Evolutionary conservation across 2,113 vertebrate genomes (phyloP).

Genomic region (Chionodraco myersi): DNA sequence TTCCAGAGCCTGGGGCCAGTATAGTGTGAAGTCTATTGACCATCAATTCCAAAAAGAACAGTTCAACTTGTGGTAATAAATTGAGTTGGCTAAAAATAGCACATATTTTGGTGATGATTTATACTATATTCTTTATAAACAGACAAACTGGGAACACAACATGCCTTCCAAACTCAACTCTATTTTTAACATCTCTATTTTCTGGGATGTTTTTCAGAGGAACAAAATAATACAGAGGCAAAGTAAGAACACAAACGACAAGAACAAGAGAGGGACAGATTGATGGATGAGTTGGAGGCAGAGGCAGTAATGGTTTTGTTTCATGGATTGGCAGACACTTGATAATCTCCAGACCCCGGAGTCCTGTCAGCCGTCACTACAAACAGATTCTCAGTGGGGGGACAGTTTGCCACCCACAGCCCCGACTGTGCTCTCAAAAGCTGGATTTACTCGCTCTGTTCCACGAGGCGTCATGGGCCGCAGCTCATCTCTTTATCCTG

Average conservation of each 20-base stretch:
- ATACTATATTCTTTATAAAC: too few relatives aligned
- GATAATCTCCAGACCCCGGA: slow-evolving; percentile 53
- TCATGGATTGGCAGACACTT: slow-evolving; percentile 54
- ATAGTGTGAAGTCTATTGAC: too few relatives aligned
- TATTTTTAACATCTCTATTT: background rate
- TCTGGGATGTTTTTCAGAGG: background rate
- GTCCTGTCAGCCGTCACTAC: slow-evolving; percentile 32
- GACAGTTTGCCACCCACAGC: slow-evolving; percentile 31
- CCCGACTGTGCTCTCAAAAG: slow-evolving; percentile 14
- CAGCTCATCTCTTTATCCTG: slow-evolving; percentile 7
- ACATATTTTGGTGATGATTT: too few relatives aligned
- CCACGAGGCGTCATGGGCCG: background rate
- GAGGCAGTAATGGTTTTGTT: slow-evolving; percentile 43
- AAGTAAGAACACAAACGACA: slow-evolving; percentile 1
- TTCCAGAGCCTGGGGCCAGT: too few relatives aligned
- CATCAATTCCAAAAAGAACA: too few relatives aligned
- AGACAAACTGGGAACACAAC: too few relatives aligned
- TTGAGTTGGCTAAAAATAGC: too few relatives aligned
- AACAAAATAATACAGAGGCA: background rate
- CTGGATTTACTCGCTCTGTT: slow-evolving; percentile 25
- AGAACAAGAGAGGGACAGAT: slow-evolving; percentile 20
- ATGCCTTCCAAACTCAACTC: background rate
- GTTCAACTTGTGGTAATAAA: too few relatives aligned
- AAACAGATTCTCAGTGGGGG: slow-evolving; percentile 22
- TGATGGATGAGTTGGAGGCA: slow-evolving; percentile 52